Evolutionary conservation across 2,113 vertebrate species (phyloP).

Genomic region (Xiphophorus maculatus): DNA sequence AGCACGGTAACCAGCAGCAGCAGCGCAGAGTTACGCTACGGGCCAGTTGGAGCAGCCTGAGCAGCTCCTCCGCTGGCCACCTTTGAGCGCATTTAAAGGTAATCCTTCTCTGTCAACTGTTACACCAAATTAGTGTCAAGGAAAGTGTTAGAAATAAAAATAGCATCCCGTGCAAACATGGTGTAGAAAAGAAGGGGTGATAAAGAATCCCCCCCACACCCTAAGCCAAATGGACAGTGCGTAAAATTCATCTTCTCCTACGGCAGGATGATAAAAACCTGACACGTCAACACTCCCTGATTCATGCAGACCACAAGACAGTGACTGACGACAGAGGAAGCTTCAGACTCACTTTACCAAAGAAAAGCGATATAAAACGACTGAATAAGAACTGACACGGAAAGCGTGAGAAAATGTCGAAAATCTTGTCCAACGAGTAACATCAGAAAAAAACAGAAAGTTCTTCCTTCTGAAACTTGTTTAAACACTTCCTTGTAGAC

Average conservation of each 20-base stretch:
- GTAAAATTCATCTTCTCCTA: constrained; percentile 55
- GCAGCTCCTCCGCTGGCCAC: constrained; percentile 53
- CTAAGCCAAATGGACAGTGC: constrained; percentile 59
- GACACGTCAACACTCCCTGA: constrained; percentile 61
- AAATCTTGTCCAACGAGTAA: constrained; percentile 36
- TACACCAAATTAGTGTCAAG: constrained; percentile 18
- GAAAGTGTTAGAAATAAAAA: constrained; percentile 29
- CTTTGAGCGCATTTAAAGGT: constrained; percentile 54
- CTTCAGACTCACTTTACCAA: background rate
- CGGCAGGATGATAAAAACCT: constrained; percentile 58
- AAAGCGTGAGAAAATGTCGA: background rate
- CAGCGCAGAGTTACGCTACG: constrained; percentile 48
- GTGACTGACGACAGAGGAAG: constrained; percentile 13
- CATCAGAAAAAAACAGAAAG: background rate
- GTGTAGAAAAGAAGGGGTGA: constrained; percentile 28
- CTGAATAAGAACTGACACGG: background rate
- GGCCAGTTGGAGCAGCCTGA: constrained; percentile 57
- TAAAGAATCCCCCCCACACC: constrained; percentile 5
- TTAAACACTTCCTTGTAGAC: constrained; percentile 40
- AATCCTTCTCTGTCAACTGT: constrained; percentile 48
- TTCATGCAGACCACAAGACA: constrained; percentile 39
- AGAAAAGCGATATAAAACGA: constrained; percentile 21
- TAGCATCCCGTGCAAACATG: constrained; percentile 40
- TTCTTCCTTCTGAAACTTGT: constrained; percentile 53
- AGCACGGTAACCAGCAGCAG: constrained; percentile 52